A percentile compares a stretch with the other conserved stretches of the same genome.
phyloP scores from a whole-genome alignment of 2,888 invertebrate genomes.

The Conomelus anceps region DNA sequence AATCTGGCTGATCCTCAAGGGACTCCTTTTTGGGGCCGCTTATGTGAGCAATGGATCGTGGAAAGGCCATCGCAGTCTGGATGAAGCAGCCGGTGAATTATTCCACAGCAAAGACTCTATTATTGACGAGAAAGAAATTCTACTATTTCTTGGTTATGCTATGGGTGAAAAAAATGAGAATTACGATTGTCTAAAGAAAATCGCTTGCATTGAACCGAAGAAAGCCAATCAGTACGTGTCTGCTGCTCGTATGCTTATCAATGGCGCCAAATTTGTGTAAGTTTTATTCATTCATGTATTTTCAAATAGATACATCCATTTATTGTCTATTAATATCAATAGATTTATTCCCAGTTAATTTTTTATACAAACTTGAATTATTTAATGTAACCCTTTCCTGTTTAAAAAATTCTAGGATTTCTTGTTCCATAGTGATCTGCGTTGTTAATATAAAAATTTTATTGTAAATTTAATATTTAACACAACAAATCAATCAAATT shows the following conservation, averaged over 20 bases:
- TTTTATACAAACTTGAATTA: not conserved
- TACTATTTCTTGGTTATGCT: constrained; percentile 62
- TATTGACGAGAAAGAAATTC: constrained; percentile 63
- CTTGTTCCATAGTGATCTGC: too few relatives aligned
- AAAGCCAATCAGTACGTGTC: constrained; percentile 67
- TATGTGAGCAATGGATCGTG: constrained; percentile 58
- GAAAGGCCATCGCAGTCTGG: constrained; percentile 49
- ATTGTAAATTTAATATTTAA: too few relatives aligned
- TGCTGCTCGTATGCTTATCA: constrained; percentile 68
- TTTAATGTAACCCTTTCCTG: too few relatives aligned
- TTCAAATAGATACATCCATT: too few relatives aligned
- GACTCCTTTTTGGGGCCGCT: constrained; percentile 73
- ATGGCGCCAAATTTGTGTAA: constrained; percentile 54
- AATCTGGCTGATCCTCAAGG: constrained; percentile 71
- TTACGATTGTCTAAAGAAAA: constrained; percentile 64
- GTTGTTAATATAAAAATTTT: too few relatives aligned
- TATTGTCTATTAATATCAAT: too few relatives aligned
- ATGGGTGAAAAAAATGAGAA: constrained; percentile 55
- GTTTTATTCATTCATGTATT: not conserved
- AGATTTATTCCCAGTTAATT: not conserved
- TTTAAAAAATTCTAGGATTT: too few relatives aligned
- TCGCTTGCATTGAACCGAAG: constrained; percentile 67
- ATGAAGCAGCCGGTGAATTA: constrained; percentile 48
- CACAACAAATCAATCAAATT: too few relatives aligned
- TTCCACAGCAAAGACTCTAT: constrained; percentile 21